Percentiles rank a stretch among this genome's conserved stretches.
phyloP scores from a whole-genome alignment of 1,140 invertebrate species.

The Arctopsyche grandis region DNA sequence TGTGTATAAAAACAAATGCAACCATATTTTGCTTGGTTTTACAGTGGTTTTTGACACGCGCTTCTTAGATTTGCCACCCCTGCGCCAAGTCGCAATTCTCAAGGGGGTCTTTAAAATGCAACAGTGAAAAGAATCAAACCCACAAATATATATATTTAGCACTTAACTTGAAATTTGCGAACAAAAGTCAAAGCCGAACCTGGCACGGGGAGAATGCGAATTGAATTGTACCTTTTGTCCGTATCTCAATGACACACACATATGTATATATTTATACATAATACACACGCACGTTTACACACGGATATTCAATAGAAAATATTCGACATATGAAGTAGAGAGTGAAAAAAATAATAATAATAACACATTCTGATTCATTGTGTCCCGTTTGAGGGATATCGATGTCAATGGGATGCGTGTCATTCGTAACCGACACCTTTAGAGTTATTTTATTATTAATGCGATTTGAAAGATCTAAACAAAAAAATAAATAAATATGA shows the following conservation, averaged over 20 bases:
- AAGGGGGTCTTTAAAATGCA: too few species aligned
- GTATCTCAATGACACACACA: neutral
- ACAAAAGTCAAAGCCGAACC: neutral
- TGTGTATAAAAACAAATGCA: too few species aligned
- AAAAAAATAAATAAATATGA: too few species aligned
- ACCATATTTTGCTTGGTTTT: too few species aligned
- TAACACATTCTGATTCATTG: neutral
- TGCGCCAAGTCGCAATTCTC: too few species aligned
- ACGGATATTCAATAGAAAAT: neutral
- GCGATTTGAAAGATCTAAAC: neutral
- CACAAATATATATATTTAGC: too few species aligned
- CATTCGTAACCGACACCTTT: slow-evolving; percentile 25
- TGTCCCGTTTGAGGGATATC: slow-evolving; percentile 12
- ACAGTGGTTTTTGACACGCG: too few species aligned
- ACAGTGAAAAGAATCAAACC: too few species aligned
- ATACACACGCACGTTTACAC: neutral
- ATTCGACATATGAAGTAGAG: slow-evolving; percentile 2
- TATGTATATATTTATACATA: neutral
- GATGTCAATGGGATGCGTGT: slow-evolving; percentile 17
- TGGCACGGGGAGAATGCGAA: neutral
- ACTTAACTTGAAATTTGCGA: neutral
- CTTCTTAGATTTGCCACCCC: too few species aligned
- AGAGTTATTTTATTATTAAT: slow-evolving; percentile 11
- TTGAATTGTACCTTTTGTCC: slow-evolving; percentile 15
- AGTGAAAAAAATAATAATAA: neutral